A percentile compares a stretch with the other conserved stretches of the same genome.
phyloP scores from a whole-genome alignment of 2,888 invertebrate genomes.

The Dexiosoma caninum region DNA sequence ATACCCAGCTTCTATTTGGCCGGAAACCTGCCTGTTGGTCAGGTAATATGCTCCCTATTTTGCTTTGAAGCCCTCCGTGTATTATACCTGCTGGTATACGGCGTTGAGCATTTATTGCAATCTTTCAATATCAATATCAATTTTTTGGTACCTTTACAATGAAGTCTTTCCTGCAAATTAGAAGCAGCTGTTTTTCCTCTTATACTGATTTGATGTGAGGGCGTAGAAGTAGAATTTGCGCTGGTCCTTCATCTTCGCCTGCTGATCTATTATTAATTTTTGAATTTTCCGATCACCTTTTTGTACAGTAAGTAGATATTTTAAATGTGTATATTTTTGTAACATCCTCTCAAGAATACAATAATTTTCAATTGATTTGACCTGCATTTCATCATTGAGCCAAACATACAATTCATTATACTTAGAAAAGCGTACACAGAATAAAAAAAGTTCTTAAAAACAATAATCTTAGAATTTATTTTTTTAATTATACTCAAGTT shows the following conservation, averaged over 20 bases:
- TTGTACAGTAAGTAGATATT: too few relatives aligned
- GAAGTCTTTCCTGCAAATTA: background rate
- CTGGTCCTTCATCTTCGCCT: too few relatives aligned
- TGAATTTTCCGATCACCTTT: too few relatives aligned
- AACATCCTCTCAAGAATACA: constrained; percentile 25
- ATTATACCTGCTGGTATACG: background rate
- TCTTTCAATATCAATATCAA: background rate
- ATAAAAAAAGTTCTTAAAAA: background rate
- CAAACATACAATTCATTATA: constrained; percentile 7
- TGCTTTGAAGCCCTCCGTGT: background rate
- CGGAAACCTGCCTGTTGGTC: background rate
- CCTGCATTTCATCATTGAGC: constrained; percentile 54
- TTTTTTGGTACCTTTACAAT: background rate
- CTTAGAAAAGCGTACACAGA: background rate
- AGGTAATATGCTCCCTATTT: background rate
- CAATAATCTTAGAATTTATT: constrained; percentile 20
- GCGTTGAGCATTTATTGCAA: background rate
- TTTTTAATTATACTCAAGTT: constrained; percentile 53
- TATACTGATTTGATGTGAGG: too few relatives aligned
- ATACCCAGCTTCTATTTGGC: background rate
- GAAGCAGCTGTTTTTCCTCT: background rate
- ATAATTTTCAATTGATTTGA: constrained; percentile 61
- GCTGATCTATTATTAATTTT: too few relatives aligned
- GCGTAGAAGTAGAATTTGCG: too few relatives aligned
- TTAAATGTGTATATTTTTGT: background rate